Conservation (phyloP, 2,888 invertebrate genomes). For the Thera britannica region DNA sequence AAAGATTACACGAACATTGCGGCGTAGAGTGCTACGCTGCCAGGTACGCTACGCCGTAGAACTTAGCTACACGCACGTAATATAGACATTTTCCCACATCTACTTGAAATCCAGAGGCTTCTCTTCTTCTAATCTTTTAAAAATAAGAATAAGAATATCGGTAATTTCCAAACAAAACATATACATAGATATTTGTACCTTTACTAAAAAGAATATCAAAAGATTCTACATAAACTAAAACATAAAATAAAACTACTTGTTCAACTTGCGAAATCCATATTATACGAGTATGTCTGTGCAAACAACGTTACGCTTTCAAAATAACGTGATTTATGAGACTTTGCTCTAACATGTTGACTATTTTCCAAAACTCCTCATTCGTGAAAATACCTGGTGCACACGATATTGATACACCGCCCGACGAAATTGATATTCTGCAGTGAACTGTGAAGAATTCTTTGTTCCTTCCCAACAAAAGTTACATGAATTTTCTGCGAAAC, state of each 20-base stretch:
- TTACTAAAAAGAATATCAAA: no score
- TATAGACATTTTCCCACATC: no score
- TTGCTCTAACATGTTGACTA: not conserved
- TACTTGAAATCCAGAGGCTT: no score
- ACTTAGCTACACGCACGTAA: no score
- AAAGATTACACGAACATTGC: not conserved
- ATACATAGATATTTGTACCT: no score
- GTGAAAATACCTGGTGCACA: conserved; percentile 24
- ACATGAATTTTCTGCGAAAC: conserved; percentile 6
- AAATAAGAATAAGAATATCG: no score
- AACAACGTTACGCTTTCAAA: not conserved
- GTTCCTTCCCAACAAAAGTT: conserved; percentile 14
- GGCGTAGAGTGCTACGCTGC: not conserved
- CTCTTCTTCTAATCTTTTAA: no score
- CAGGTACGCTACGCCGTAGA: not conserved
- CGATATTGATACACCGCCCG: conserved; percentile 22
- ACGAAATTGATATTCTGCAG: conserved; percentile 32
- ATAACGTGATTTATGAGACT: not conserved
- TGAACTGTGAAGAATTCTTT: conserved; percentile 29
- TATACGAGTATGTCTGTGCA: not conserved
- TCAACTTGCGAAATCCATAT: not conserved
- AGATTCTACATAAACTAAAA: no score
- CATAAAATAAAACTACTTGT: no score
- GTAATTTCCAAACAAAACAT: no score
- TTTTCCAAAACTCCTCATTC: conserved; percentile 21